Evolutionary conservation across 2,113 vertebrate species (phyloP).

Genomic region (Apaloderma vittatum): DNA sequence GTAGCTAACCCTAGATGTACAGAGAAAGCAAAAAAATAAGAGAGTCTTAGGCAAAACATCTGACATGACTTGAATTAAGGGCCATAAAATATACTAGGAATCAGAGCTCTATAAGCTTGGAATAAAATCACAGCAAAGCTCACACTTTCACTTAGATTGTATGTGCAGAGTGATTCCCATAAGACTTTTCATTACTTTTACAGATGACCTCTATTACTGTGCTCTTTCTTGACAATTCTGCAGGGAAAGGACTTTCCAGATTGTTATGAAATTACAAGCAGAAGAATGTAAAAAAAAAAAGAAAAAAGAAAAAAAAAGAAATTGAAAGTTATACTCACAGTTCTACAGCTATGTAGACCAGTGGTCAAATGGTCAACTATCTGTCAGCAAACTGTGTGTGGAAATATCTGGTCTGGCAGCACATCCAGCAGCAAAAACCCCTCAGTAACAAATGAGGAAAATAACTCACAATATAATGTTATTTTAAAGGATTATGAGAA

Average conservation of each 20-base stretch:
- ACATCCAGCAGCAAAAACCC: background rate
- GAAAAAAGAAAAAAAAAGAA: background rate
- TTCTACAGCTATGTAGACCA: background rate
- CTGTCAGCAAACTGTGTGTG: background rate
- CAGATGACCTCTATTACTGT: constrained; percentile 54
- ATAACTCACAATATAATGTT: background rate
- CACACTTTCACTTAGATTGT: background rate
- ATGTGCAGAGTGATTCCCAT: background rate
- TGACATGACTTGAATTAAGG: background rate
- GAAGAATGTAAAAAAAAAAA: background rate
- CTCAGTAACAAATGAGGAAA: background rate
- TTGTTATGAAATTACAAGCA: constrained; percentile 8
- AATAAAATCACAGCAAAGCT: constrained; percentile 29
- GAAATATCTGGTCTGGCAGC: background rate
- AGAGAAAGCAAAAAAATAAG: background rate
- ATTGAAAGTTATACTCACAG: background rate
- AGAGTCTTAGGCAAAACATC: background rate
- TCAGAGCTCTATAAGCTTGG: background rate
- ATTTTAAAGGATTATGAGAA: background rate
- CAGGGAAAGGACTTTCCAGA: background rate
- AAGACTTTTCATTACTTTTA: constrained; percentile 52
- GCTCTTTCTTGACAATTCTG: constrained; percentile 15
- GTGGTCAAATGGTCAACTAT: constrained; percentile 40
- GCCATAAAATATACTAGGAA: background rate
- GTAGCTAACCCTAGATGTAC: background rate